phyloP scores from a whole-genome alignment of 2,888 invertebrate species.

The Tetragonisca angustula region DNA sequence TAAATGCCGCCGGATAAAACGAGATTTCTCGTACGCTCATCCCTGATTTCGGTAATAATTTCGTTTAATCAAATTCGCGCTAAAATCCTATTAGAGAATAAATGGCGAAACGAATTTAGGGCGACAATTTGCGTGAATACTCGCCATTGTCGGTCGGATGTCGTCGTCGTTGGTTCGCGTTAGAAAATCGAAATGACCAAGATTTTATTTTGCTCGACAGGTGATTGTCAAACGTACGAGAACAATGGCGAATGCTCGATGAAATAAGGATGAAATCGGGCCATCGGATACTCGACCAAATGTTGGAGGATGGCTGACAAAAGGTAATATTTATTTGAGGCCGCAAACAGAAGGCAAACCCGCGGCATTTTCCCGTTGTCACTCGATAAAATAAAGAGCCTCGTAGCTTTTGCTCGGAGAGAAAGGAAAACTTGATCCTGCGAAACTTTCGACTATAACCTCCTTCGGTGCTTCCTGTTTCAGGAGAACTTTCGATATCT shows the following conservation, averaged over 20 bases:
- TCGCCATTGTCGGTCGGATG: too few species aligned
- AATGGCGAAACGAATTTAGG: neutral
- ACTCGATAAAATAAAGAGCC: too few species aligned
- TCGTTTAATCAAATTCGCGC: slow-evolving; percentile 28
- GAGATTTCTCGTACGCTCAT: neutral
- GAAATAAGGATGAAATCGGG: neutral
- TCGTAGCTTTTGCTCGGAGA: too few species aligned
- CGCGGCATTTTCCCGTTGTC: too few species aligned
- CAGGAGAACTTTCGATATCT: neutral
- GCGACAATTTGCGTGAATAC: too few species aligned
- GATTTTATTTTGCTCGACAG: neutral
- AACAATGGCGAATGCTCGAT: neutral
- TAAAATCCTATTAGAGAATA: slow-evolving; percentile 6
- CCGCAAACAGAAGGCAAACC: too few species aligned
- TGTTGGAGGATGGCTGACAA: too few species aligned
- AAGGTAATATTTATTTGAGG: too few species aligned
- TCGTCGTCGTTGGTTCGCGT: neutral
- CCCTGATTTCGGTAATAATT: slow-evolving; percentile 17
- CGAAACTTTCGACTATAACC: neutral
- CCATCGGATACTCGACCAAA: too few species aligned
- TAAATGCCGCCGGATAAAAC: slow-evolving; percentile 11
- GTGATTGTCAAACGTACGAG: neutral
- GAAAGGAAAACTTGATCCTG: neutral
- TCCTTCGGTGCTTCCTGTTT: neutral
- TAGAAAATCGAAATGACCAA: neutral